phyloP scores from a whole-genome alignment of 2,113 vertebrate species.

The Lepidothrix coronata region DNA sequence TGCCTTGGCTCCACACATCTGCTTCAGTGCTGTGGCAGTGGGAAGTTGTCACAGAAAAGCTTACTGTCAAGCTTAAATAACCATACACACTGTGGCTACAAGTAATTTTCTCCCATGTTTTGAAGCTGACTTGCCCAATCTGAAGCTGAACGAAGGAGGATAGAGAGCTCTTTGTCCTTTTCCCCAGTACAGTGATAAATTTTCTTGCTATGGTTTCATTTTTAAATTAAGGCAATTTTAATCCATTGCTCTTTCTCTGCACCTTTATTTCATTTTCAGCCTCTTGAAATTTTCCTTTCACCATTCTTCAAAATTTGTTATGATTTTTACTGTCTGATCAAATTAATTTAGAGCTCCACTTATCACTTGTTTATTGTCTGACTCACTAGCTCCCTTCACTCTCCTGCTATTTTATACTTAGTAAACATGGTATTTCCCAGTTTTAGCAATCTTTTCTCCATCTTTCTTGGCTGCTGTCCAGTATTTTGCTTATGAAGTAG shows the following conservation, averaged over 20 bases:
- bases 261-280: not conserved
- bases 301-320: not conserved
- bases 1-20: not conserved
- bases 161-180: not conserved
- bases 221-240: constrained; percentile 10
- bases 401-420: not conserved
- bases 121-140: not conserved
- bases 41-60: not conserved
- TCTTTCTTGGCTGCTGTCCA: not conserved
- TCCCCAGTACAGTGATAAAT: not conserved
- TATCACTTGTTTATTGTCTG: not conserved
- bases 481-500: not conserved
- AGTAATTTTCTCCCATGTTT: not conserved
- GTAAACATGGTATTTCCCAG: not conserved
- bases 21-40: not conserved
- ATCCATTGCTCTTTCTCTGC: not conserved
- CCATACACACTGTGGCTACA: not conserved
- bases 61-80: not conserved
- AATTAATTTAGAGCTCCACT: not conserved
- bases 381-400: not conserved
- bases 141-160: not conserved
- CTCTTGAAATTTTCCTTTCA: not conserved
- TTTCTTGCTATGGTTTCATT: not conserved
- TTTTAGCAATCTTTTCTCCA: not conserved
- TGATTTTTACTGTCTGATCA: not conserved